Evolutionary conservation across 2,888 invertebrate genomes (phyloP), one percentile per base, ranked within the genome.

Genomic region (Pemphredon lugubris): DNA sequence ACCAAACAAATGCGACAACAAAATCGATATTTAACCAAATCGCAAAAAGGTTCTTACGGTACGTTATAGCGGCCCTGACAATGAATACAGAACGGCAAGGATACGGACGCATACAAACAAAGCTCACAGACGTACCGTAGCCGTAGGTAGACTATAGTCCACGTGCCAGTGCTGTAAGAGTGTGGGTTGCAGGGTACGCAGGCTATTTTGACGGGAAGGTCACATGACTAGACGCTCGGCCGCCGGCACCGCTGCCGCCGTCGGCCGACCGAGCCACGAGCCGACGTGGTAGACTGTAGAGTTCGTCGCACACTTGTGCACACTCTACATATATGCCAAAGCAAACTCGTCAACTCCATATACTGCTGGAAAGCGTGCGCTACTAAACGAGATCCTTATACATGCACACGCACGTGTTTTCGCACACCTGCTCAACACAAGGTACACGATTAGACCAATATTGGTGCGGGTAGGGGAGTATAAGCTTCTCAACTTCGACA

Each of bases 151-250:
- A 16, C 11, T 21, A 26, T 21, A 13, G 37, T 55, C 23, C 34
- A 32, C 44, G 30, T 50, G 54, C 42, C n/a, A 63, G 37, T 51
- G 57, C 20, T 11, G 54, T 21, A 14, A 18, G 57, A 39, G 71
- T 75, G 75, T 50, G 55, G 34, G 57, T 72, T 34, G 70, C 81
- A 55, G 71, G 77, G 73, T 83, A 81, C 82, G 81, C 76, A 82
- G 92, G 93, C 93, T 94, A 94, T 94, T 94, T 94, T 94, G 94
- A 94, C 94, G 94, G 94, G 94, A 94, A 94, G 94, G 94, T 94
- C 94, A 94, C 93, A 93, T 94, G 94, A 94, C 92, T 90, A 90
- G 91, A 90, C 87, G 85, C 68, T 51, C 84, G 81, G 84, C 79
- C 83, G 78, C 50, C 57, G 57, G 64, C 72, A 45, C 55, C 69